These are phyloP conservation scores for Drosophila parthenogenetica DNA, from an alignment of 2,888 invertebrate species.

Conservation along the genomic window DNA sequence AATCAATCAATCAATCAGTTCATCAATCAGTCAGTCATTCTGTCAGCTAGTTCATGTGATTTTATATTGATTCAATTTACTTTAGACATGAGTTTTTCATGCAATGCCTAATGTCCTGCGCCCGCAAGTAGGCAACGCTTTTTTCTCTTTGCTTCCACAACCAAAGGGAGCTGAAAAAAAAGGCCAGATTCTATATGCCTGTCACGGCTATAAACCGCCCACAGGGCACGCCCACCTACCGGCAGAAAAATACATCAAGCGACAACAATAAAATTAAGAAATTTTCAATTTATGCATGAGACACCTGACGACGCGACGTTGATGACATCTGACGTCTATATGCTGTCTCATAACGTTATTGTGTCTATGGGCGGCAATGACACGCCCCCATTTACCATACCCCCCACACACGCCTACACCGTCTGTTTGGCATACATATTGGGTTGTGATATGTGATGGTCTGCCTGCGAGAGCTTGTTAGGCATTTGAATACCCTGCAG, in stretches of 20 bases:
- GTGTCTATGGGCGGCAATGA: not conserved
- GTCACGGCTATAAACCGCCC: conserved; percentile 47
- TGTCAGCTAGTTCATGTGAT: conserved; percentile 38
- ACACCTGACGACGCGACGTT: conserved; percentile 62
- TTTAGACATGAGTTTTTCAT: conserved; percentile 43
- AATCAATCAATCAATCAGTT: conserved; percentile 8
- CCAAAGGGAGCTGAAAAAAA: no score
- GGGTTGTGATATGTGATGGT: conserved; percentile 32
- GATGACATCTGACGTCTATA: conserved; percentile 18
- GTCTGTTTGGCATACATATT: not conserved
- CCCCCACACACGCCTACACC: not conserved
- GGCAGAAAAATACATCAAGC: conserved; percentile 57
- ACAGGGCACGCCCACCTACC: conserved; percentile 37
- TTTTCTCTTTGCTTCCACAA: not conserved
- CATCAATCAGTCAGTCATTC: conserved; percentile 23
- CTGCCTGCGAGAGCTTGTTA: conserved; percentile 66
- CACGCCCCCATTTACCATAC: conserved; percentile 43
- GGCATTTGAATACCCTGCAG: conserved; percentile 40
- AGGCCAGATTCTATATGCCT: conserved; percentile 19
- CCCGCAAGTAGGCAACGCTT: conserved; percentile 43
- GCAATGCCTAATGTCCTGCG: conserved; percentile 50
- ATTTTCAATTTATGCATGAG: conserved; percentile 77
- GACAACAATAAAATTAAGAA: conserved; percentile 77
- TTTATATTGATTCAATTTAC: conserved; percentile 71
- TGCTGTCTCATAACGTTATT: not conserved